Base-by-base conservation (phyloP, 2,888 invertebrate species). In the Chloroclystis v-ata region DNA sequence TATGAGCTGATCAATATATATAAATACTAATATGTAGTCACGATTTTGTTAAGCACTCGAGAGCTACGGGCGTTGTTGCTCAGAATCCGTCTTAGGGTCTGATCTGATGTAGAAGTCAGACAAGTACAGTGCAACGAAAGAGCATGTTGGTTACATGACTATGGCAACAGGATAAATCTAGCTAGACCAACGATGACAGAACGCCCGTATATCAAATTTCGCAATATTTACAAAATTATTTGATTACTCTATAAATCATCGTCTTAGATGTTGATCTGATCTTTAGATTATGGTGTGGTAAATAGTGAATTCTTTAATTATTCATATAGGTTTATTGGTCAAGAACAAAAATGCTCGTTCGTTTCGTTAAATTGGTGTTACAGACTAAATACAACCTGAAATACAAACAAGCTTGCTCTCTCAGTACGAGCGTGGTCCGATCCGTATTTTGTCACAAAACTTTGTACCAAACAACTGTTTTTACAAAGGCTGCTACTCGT, bases 291-390 rank as follows among this genome's bases (percentile, higher is more conserved):
- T n/a, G n/a, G n/a, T n/a, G n/a, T n/a, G n/a, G n/a, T n/a, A n/a
- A n/a, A n/a, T n/a, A n/a, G n/a, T n/a, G n/a, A n/a, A n/a, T n/a
- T n/a, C n/a, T n/a, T n/a, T n/a, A n/a, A n/a, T n/a, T n/a, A n/a
- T n/a, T n/a, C n/a, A 20, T 4, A 20, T 20, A 20, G 2, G 20
- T 20, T 5, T 20, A 5, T 20, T 56, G 54, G 63, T 51, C 59
- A 63, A 58, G 52, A 56, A 74, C 76, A 67, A 77, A 75, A 84
- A 87, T 86, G 85, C 84, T 78, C 81, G 82, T 82, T 75, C 69
- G 76, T 74, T 84, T 53, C 10, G 28, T 14, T 49, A 42, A 35
- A 64, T 52, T 63, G 55, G 60, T 74, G 66, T 70, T 72, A 75
- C 56, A 67, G 59, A 62, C 74, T 75, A 75, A 67, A 73, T 71